Evolutionary conservation across 2,888 invertebrate genomes (phyloP).

Genomic region (Drosophila melanosoma): DNA sequence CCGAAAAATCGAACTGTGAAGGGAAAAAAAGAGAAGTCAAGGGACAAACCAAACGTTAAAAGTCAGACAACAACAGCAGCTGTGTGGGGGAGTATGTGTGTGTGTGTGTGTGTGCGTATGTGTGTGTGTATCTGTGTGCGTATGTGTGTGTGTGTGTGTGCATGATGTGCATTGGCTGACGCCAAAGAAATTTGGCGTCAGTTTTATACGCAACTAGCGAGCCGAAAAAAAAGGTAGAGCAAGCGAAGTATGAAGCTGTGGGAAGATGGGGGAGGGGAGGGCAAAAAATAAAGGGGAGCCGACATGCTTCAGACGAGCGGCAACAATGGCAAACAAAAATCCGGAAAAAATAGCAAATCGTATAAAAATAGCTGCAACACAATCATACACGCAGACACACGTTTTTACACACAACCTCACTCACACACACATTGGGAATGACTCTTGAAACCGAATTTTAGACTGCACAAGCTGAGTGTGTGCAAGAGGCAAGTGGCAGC

Average conservation of each 20-base stretch:
- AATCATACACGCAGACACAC: constrained; percentile 29
- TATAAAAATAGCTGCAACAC: constrained; percentile 70
- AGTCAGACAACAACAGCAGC: constrained; percentile 30
- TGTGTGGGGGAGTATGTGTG: constrained; percentile 46
- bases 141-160: constrained; percentile 19
- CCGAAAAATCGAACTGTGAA: constrained; percentile 68
- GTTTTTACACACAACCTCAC: not conserved
- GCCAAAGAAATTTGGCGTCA: constrained; percentile 80
- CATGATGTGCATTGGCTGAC: constrained; percentile 69
- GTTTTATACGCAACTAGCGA: constrained; percentile 66
- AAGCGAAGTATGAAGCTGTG: constrained; percentile 29
- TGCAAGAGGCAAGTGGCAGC: constrained; percentile 31
- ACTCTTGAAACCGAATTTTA: constrained; percentile 25
- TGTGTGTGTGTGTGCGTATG: constrained; percentile 19
- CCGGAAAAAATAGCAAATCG: constrained; percentile 78
- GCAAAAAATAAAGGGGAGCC: not conserved
- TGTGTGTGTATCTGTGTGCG: constrained; percentile 14
- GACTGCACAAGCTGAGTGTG: constrained; percentile 11
- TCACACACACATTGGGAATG: constrained; percentile 6
- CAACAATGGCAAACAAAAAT: constrained; percentile 77
- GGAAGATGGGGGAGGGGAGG: not conserved
- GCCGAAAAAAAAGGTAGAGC: constrained; percentile 17
- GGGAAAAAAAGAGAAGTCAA: constrained; percentile 40
- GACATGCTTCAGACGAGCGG: constrained; percentile 25
- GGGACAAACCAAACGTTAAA: constrained; percentile 43